A percentile compares a stretch with the other conserved stretches of the same genome.
Conservation (phyloP, 1,140 invertebrate species). For the Brachionus calyciflorus region DNA sequence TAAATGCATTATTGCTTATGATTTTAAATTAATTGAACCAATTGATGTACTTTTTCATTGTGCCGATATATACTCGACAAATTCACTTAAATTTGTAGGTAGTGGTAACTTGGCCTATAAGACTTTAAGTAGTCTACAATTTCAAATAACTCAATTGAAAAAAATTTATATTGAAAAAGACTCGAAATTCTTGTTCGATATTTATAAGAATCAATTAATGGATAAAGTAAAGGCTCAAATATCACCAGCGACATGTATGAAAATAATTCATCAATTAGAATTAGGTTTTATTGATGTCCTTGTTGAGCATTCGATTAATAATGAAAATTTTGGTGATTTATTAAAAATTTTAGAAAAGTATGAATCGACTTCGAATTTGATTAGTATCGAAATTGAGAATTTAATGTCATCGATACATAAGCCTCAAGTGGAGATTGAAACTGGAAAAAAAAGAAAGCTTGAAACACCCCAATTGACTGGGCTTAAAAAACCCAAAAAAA, state of each 20-base stretch:
- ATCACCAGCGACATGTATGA: conserved; percentile 18
- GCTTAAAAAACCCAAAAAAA: not conserved
- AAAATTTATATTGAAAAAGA: not conserved
- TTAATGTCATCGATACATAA: not conserved
- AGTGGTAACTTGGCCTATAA: not conserved
- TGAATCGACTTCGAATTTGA: not conserved
- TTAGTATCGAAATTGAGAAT: conserved; percentile 30
- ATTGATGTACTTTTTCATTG: conserved; percentile 14
- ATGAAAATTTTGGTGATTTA: not conserved
- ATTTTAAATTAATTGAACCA: not conserved
- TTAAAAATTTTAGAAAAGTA: conserved; percentile 8
- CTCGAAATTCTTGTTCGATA: not conserved
- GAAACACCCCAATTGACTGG: not conserved
- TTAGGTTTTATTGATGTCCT: conserved; percentile 20
- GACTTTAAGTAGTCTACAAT: not conserved
- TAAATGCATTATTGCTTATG: not conserved
- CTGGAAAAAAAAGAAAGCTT: not conserved
- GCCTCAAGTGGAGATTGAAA: not conserved
- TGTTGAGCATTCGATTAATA: conserved; percentile 19
- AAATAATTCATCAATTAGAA: conserved; percentile 1
- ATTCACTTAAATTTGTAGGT: not conserved
- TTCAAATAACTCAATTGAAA: conserved; percentile 9
- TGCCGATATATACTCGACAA: not conserved
- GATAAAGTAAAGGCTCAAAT: conserved; percentile 1
- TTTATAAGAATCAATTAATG: conserved; percentile 3